A percentile compares a stretch with the other conserved stretches of the same genome.
Evolutionary conservation across 2,797 vertebrate species (phyloP).

Genomic region (Benthosema pterotum): DNA sequence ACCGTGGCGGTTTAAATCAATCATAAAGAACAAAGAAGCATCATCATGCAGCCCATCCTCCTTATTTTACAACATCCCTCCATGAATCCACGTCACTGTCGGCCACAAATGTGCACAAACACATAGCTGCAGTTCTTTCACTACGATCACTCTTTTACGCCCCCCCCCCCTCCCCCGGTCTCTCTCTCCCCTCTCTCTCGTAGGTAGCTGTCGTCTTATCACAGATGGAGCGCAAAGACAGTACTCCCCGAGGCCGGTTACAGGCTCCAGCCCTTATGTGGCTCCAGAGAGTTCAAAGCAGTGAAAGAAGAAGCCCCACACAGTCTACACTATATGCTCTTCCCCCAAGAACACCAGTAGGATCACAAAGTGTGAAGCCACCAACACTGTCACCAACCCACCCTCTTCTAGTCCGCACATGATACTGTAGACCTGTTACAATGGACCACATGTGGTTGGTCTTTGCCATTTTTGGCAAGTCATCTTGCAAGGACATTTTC

Average conservation of each 20-base stretch:
- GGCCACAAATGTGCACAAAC: background rate
- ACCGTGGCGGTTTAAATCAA: too few relatives aligned
- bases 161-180: too few relatives aligned
- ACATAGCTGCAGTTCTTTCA: too few relatives aligned
- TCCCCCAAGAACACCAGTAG: constrained; percentile 49
- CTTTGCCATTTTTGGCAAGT: too few relatives aligned
- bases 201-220: too few relatives aligned
- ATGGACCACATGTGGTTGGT: background rate
- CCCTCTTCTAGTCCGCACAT: constrained; percentile 36
- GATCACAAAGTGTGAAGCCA: constrained; percentile 40
- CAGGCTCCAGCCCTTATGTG: constrained; percentile 52
- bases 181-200: too few relatives aligned
- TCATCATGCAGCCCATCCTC: too few relatives aligned
- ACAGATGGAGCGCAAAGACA: constrained; percentile 41
- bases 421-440: too few relatives aligned
- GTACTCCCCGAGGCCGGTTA: constrained; percentile 60
- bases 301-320: constrained; percentile 43
- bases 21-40: too few relatives aligned
- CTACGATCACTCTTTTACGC: too few relatives aligned
- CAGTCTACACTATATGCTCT: constrained; percentile 46
- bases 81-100: constrained; percentile 1
- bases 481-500: too few relatives aligned
- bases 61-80: too few relatives aligned
- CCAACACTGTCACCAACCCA: constrained; percentile 16
- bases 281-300: constrained; percentile 59